phyloP scores from a whole-genome alignment of 2,113 vertebrate species.

The Phalacrocorax brasilianus region DNA sequence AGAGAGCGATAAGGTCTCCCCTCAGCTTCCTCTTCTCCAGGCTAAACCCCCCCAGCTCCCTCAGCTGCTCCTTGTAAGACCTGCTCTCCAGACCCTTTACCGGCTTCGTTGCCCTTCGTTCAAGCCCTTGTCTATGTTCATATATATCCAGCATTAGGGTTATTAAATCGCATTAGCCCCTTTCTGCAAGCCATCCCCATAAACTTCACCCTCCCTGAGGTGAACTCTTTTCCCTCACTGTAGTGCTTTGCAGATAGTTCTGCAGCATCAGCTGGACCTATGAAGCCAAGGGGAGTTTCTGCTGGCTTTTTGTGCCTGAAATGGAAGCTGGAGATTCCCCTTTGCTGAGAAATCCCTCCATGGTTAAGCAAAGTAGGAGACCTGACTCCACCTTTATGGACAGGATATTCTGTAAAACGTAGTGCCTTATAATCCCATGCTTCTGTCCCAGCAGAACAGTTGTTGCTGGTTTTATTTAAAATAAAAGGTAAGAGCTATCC shows the following conservation, averaged over 20 bases:
- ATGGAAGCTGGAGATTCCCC: constrained; percentile 15
- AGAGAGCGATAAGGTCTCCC: too few species aligned
- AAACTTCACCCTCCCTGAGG: not conserved
- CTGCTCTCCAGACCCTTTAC: too few species aligned
- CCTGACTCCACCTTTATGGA: not conserved
- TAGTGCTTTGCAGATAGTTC: not conserved
- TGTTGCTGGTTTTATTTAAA: not conserved
- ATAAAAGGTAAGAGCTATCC: not conserved
- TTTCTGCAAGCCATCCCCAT: not conserved
- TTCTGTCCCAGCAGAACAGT: not conserved
- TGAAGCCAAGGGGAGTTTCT: not conserved
- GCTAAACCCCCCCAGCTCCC: too few species aligned
- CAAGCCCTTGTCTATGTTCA: not conserved
- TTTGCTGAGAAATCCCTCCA: not conserved
- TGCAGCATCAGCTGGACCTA: not conserved
- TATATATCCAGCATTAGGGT: not conserved
- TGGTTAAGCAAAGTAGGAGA: not conserved
- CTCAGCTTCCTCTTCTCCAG: too few species aligned
- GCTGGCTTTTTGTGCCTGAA: not conserved
- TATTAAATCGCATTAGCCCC: not conserved
- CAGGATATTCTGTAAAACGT: not conserved
- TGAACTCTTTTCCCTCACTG: not conserved
- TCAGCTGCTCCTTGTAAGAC: too few species aligned
- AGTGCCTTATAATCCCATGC: not conserved
- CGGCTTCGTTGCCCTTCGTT: too few species aligned